Percentiles rank a stretch among this genome's conserved stretches.
phyloP scores from a whole-genome alignment of 2,888 invertebrate genomes.

The Machimus rusticus region DNA sequence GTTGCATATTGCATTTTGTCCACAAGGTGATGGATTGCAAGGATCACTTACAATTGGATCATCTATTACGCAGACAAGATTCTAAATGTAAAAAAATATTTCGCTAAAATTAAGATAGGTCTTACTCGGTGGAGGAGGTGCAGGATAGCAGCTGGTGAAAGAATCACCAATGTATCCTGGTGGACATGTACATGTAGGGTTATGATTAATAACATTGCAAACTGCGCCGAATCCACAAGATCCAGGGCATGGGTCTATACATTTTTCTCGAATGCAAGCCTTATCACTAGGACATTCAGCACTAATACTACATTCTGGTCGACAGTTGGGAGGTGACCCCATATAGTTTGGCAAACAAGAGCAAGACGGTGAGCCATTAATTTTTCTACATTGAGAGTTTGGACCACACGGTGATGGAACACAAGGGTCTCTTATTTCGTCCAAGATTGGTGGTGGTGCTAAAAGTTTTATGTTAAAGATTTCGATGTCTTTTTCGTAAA shows the following conservation, averaged over 20 bases:
- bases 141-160: slow-evolving; percentile 63
- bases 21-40: slow-evolving; percentile 74
- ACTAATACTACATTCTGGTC: slow-evolving; percentile 74
- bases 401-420: slow-evolving; percentile 72
- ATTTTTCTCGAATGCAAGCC: slow-evolving; percentile 75
- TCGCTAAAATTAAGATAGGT: background rate
- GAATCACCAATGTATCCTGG: slow-evolving; percentile 67
- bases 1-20: slow-evolving; percentile 71
- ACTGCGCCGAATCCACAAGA: slow-evolving; percentile 71
- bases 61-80: slow-evolving; percentile 51
- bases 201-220: slow-evolving; percentile 72
- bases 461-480: background rate
- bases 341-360: slow-evolving; percentile 70
- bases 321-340: slow-evolving; percentile 75
- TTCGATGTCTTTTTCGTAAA: background rate
- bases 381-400: slow-evolving; percentile 68
- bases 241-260: slow-evolving; percentile 74
- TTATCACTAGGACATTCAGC: slow-evolving; percentile 73
- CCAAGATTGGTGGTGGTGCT: slow-evolving; percentile 55
- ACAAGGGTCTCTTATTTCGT: slow-evolving; percentile 67
- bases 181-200: slow-evolving; percentile 72
- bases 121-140: slow-evolving; percentile 52
- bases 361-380: slow-evolving; percentile 70
- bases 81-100: slow-evolving; percentile 26
- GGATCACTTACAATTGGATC: slow-evolving; percentile 65